These are phyloP conservation scores for Drosophila busckii DNA, from an alignment of 1,140 invertebrate genomes.

Conservation along the genomic window DNA sequence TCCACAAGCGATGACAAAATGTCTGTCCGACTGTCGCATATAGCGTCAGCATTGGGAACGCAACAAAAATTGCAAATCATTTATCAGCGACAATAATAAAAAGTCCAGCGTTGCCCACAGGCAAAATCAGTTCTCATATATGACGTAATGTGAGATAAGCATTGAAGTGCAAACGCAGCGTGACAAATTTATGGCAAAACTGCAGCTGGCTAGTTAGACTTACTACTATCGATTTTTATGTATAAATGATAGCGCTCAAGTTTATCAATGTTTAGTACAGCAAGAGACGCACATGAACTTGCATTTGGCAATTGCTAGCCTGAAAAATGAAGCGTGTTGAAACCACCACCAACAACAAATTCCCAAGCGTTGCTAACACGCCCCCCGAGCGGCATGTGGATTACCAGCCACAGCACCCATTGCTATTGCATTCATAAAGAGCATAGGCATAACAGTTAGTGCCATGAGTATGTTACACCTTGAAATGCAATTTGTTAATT, in stretches of 20 bases:
- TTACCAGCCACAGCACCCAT: too few relatives aligned
- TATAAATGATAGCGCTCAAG: too few relatives aligned
- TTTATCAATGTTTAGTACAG: conserved; percentile 23
- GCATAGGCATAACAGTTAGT: neutral
- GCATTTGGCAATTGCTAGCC: conserved; percentile 24
- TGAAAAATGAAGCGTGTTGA: conserved; percentile 29
- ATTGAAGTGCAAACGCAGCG: too few relatives aligned
- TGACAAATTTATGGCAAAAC: too few relatives aligned
- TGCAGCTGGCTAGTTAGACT: too few relatives aligned
- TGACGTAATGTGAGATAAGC: too few relatives aligned
- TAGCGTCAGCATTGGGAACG: conserved; percentile 8
- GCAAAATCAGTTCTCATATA: too few relatives aligned
- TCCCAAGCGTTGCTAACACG: conserved; percentile 13
- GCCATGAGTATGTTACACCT: conserved; percentile 20
- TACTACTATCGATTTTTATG: too few relatives aligned
- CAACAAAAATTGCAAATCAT: conserved; percentile 49
- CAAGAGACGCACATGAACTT: conserved; percentile 23
- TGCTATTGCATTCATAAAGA: conserved; percentile 4
- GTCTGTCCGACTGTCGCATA: conserved; percentile 6
- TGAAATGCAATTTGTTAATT: neutral
- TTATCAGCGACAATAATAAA: conserved; percentile 56
- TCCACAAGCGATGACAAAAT: conserved; percentile 46
- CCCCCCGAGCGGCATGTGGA: too few relatives aligned
- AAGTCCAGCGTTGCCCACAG: too few relatives aligned
- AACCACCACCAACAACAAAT: conserved; percentile 23